Conservation (phyloP, 2,113 vertebrate species). For the Dasyurus viverrinus region DNA sequence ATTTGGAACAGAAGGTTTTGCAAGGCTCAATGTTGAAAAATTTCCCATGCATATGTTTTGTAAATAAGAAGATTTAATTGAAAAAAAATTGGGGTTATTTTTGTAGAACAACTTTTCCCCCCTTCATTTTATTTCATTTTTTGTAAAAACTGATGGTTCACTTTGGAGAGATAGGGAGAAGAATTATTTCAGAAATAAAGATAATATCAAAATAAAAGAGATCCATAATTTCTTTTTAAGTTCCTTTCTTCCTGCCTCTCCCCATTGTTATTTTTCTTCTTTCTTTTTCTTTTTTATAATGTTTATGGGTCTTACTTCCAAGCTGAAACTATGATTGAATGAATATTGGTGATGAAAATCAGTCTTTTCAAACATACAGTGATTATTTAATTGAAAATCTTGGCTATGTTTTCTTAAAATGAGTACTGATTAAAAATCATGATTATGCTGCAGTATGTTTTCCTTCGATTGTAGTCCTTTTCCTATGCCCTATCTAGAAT, state of each 20-base stretch:
- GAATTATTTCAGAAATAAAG: not conserved
- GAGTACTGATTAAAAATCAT: constrained; percentile 8
- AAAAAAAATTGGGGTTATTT: not conserved
- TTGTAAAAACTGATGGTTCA: not conserved
- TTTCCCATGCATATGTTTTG: too few species aligned
- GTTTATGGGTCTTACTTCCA: not conserved
- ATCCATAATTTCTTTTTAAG: not conserved
- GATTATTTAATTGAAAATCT: constrained; percentile 30
- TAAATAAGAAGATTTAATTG: too few species aligned
- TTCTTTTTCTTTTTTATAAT: not conserved
- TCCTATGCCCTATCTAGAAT: not conserved
- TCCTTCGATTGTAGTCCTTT: not conserved
- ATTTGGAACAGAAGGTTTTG: too few species aligned
- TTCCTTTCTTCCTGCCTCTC: not conserved
- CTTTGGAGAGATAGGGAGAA: not conserved
- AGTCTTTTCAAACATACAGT: constrained; percentile 9
- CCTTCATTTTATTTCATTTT: not conserved
- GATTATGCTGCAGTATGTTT: not conserved
- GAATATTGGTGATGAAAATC: not conserved
- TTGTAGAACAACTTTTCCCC: not conserved
- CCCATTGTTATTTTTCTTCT: not conserved
- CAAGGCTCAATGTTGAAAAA: too few species aligned
- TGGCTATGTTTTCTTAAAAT: not conserved
- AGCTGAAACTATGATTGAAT: not conserved
- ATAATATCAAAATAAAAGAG: not conserved